Base-by-base conservation (phyloP, 2,113 vertebrate genomes). In the Psittacula cyanocephala region DNA sequence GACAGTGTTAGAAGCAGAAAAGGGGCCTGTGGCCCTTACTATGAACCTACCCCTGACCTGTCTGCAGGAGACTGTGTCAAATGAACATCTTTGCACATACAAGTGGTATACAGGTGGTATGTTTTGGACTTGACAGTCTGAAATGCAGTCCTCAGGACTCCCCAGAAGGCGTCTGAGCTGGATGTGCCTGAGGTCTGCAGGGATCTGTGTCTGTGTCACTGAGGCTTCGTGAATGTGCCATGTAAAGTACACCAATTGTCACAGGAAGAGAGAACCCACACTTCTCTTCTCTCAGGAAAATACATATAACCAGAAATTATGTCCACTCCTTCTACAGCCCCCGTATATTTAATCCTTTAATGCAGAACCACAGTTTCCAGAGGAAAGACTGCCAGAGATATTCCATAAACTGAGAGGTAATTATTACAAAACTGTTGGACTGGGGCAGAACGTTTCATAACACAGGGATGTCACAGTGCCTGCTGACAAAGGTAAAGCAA, bases 81-180 rank as follows among this genome's bases (percentile, higher is more conserved):
- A 63, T 27, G 11, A 43, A 8, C 24, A n/a, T 11, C 20, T 0
- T 0, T 53, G 28, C 5, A 72, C 43, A 6, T 19, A 25, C 11
- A 35, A 22, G 55, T 33, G 55, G 55, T 22, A 57, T 33, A 57
- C 19, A 57, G 12, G 22, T n/a, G 33, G 57, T 35, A n/a, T 15
- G 33, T 23, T 59, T 59, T 59, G 33, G 20, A 59, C 57, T n/a
- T n/a, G 17, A n/a, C 8, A 13, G 39, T 25, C 22, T 1, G 3
- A 91, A 92, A 81, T 13, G 12, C 7, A 59, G n/a, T n/a, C 31
- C 17, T 46, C 25, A 11, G 59, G n/a, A 46, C 43, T 69, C 16
- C 18, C 9, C 22, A 35, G 19, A 28, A 13, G 33, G 4, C 74
- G 6, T 20, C 11, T 20, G 22, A 69, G 33, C 14, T 72, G 57